phyloP scores from a whole-genome alignment of 2,113 vertebrate genomes.

The Psittacus erithacus region DNA sequence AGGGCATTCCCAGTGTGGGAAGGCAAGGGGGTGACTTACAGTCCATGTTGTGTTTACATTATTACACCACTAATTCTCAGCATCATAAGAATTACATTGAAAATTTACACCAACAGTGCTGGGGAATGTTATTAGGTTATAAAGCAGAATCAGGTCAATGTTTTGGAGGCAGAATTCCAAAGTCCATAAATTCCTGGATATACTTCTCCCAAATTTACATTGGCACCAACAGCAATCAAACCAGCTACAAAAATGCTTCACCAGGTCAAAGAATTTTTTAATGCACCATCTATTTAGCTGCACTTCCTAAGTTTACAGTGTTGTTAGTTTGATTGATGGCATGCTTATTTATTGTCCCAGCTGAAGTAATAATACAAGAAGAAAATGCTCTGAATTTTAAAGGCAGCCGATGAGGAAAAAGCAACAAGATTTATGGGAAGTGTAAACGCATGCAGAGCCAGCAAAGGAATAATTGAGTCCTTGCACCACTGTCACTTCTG shows the following conservation, averaged over 20 bases:
- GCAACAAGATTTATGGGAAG: constrained; percentile 76
- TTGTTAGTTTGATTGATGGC: constrained; percentile 80
- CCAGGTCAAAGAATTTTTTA: constrained; percentile 69
- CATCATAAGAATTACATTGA: constrained; percentile 52
- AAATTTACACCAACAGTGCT: constrained; percentile 22
- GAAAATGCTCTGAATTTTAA: constrained; percentile 68
- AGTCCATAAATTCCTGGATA: constrained; percentile 64
- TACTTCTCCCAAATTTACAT: constrained; percentile 70
- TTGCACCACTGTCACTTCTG: constrained; percentile 12
- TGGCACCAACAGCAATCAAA: constrained; percentile 59
- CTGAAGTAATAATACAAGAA: constrained; percentile 74
- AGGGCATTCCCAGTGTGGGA: not conserved
- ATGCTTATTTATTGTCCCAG: constrained; percentile 74
- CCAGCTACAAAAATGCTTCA: constrained; percentile 61
- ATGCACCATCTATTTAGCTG: constrained; percentile 77
- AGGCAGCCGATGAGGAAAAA: constrained; percentile 62
- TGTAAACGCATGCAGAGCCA: constrained; percentile 73
- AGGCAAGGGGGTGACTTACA: constrained; percentile 65
- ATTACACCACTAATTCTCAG: constrained; percentile 70
- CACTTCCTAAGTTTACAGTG: constrained; percentile 74
- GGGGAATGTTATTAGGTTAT: constrained; percentile 54
- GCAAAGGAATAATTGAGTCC: constrained; percentile 75
- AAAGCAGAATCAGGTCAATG: constrained; percentile 68
- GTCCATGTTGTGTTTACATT: constrained; percentile 46
- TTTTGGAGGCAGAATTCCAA: constrained; percentile 42